phyloP scores from a whole-genome alignment of 2,113 vertebrate genomes.

The Psittacus erithacus region DNA sequence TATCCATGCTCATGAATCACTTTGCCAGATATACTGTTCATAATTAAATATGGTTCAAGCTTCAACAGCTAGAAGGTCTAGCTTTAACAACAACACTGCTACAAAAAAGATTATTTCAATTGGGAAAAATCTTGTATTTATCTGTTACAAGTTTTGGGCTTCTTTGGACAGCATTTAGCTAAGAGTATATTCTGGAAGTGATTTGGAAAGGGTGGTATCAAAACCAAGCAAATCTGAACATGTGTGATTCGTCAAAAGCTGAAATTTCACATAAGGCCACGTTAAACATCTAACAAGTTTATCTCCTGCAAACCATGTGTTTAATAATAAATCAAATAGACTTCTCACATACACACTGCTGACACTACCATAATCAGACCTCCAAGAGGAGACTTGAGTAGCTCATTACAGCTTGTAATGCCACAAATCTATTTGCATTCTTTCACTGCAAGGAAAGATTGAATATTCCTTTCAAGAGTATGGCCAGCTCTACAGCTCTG shows the following conservation, averaged over 20 bases:
- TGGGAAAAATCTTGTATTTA: not conserved
- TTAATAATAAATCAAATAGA: not conserved
- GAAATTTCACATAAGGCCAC: not conserved
- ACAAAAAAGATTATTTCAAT: not conserved
- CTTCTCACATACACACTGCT: not conserved
- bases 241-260: not conserved
- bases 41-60: not conserved
- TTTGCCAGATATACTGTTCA: not conserved
- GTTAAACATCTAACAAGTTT: not conserved
- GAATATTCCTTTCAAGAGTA: not conserved
- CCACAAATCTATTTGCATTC: not conserved
- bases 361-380: not conserved
- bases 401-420: not conserved
- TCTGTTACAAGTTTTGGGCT: not conserved
- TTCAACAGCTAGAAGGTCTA: not conserved
- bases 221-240: slow-evolving; percentile 4
- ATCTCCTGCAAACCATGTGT: not conserved
- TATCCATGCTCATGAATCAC: not conserved
- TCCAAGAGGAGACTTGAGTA: not conserved
- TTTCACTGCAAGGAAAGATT: not conserved
- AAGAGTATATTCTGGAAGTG: not conserved
- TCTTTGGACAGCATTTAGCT: not conserved
- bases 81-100: slow-evolving; percentile 4
- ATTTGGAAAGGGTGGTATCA: not conserved
- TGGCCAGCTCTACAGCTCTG: not conserved